Evolutionary conservation across 2,888 invertebrate genomes (phyloP).

Genomic region (Caenorhabditis panamensis): DNA sequence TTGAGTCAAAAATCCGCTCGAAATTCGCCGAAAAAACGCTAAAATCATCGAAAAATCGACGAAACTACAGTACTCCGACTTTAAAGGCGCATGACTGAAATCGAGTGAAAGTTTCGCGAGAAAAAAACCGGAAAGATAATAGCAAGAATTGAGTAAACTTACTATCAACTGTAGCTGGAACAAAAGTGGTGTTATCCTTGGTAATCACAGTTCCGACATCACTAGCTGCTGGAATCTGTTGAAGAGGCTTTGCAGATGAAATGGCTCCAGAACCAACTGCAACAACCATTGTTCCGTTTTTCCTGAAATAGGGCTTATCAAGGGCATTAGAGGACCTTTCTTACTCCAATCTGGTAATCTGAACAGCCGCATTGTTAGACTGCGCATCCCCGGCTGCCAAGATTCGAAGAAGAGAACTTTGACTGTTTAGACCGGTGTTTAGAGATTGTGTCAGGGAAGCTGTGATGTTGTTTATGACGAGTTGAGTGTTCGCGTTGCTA

Average conservation of each 20-base stretch:
- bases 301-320: too few relatives aligned
- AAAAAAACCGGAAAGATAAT: too few relatives aligned
- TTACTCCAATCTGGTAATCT: slow-evolving; percentile 30
- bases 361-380: slow-evolving; percentile 18
- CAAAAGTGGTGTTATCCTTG: neutral
- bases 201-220: slow-evolving; percentile 8
- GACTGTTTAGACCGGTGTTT: slow-evolving; percentile 33
- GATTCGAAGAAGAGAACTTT: slow-evolving; percentile 3
- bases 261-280: slow-evolving; percentile 26
- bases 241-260: slow-evolving; percentile 7
- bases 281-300: neutral
- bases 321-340: neutral
- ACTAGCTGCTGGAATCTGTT: neutral
- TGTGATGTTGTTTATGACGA: slow-evolving; percentile 3
- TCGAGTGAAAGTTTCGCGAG: too few relatives aligned
- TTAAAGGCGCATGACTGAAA: too few relatives aligned
- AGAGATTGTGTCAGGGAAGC: slow-evolving; percentile 10
- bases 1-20: too few relatives aligned
- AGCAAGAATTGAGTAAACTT: neutral
- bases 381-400: slow-evolving; percentile 23
- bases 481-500: neutral
- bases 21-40: too few relatives aligned
- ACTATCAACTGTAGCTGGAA: slow-evolving; percentile 11
- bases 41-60: too few relatives aligned
- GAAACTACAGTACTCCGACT: too few relatives aligned